A percentile compares a stretch with the other conserved stretches of the same genome.
Conservation (phyloP, 2,113 vertebrate species). For the Scopus umbretta region DNA sequence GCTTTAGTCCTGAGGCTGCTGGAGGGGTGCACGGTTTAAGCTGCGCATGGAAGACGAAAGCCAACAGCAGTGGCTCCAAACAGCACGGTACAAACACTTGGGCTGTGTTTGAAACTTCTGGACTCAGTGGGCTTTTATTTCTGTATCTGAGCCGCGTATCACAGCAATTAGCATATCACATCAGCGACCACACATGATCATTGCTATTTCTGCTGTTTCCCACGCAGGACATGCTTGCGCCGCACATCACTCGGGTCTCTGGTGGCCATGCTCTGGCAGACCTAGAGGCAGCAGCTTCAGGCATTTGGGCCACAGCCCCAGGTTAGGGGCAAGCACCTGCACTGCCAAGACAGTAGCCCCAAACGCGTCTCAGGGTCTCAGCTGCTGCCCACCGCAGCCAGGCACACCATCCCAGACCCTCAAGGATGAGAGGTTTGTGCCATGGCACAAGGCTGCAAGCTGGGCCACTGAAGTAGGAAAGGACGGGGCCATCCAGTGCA, state of each 20-base stretch:
- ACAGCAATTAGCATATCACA: not conserved
- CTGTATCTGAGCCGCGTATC: not conserved
- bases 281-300: not conserved
- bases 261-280: not conserved
- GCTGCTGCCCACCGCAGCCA: accelerated
- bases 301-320: not conserved
- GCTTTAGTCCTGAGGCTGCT: not conserved
- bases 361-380: accelerated
- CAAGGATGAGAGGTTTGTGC: not conserved
- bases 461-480: not conserved
- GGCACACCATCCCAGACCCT: not conserved
- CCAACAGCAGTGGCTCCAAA: not conserved
- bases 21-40: not conserved
- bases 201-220: not conserved
- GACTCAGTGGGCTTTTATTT: not conserved
- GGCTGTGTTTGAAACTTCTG: not conserved
- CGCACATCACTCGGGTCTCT: not conserved
- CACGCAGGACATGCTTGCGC: not conserved
- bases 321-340: not conserved
- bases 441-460: not conserved
- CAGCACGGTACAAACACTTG: not conserved
- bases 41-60: not conserved
- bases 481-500: not conserved
- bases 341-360: not conserved
- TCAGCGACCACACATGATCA: not conserved